phyloP scores from a whole-genome alignment of 2,888 invertebrate species.

The Drosophila buzzatii region DNA sequence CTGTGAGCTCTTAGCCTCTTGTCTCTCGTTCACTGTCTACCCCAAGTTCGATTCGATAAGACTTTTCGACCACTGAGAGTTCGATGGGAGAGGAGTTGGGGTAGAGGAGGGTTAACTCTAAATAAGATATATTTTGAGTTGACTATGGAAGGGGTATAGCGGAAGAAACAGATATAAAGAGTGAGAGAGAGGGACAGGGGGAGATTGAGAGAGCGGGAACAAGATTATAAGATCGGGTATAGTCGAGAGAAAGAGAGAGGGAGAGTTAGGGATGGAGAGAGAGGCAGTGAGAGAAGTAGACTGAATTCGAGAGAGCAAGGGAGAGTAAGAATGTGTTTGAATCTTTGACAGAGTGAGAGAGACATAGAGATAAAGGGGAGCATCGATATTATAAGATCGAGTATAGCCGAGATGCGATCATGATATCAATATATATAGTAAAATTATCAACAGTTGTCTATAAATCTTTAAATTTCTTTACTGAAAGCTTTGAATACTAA shows the following conservation, averaged over 20 bases:
- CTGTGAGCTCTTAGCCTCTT: not conserved
- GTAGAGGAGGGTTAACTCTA: not conserved
- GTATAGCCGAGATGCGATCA: no score
- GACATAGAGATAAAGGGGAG: not conserved
- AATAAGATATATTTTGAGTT: constrained; percentile 22
- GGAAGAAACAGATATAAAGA: not conserved
- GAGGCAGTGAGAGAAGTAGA: not conserved
- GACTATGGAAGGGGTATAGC: not conserved
- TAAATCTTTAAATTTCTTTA: no score
- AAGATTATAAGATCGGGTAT: no score
- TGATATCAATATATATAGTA: no score
- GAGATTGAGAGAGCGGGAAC: no score
- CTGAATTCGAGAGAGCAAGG: no score
- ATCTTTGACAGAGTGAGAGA: no score
- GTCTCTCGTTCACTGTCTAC: not conserved
- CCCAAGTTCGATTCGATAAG: constrained; percentile 24
- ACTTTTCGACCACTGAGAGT: constrained; percentile 1
- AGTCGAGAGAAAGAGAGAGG: not conserved
- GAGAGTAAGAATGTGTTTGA: no score
- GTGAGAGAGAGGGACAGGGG: not conserved
- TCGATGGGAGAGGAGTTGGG: not conserved
- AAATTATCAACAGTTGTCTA: no score
- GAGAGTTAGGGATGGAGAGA: not conserved
- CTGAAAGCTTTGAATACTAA: no score
- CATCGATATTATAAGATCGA: not conserved